Evolutionary conservation across 2,888 invertebrate genomes (phyloP).

Genomic region (Aspidiotus destructor): DNA sequence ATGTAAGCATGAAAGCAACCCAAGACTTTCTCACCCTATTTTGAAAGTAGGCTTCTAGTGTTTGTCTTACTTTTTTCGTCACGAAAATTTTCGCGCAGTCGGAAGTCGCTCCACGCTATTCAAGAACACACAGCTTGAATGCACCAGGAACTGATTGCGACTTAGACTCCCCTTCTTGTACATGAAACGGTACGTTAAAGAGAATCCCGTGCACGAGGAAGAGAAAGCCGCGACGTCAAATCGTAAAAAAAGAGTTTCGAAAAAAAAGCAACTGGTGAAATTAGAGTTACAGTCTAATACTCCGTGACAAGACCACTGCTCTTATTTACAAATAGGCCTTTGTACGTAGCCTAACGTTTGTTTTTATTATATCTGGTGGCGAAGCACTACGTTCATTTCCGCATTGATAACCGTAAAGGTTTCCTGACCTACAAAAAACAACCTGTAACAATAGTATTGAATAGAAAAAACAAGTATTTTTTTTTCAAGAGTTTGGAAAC

Average conservation of each 20-base stretch:
- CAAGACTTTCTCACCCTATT: no score
- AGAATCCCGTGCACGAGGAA: background rate
- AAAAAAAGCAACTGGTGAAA: background rate
- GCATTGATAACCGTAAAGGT: background rate
- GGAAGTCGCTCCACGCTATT: background rate
- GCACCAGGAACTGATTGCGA: no score
- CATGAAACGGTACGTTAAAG: background rate
- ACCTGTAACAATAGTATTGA: background rate
- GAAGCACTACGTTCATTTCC: background rate
- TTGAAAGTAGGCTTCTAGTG: no score
- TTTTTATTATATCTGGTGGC: background rate
- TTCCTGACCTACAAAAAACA: background rate
- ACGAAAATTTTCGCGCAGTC: background rate
- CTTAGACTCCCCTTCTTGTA: no score
- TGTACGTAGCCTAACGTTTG: background rate
- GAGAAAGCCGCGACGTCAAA: background rate
- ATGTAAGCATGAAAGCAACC: no score
- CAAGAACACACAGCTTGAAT: no score
- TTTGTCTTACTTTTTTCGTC: no score
- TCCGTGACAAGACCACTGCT: background rate
- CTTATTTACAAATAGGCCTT: background rate
- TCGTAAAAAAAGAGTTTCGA: background rate
- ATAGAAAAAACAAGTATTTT: background rate
- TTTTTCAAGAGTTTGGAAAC: no score
- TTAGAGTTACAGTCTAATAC: background rate